phyloP scores from a whole-genome alignment of 2,113 vertebrate genomes.

The Scartelaos histophorus region DNA sequence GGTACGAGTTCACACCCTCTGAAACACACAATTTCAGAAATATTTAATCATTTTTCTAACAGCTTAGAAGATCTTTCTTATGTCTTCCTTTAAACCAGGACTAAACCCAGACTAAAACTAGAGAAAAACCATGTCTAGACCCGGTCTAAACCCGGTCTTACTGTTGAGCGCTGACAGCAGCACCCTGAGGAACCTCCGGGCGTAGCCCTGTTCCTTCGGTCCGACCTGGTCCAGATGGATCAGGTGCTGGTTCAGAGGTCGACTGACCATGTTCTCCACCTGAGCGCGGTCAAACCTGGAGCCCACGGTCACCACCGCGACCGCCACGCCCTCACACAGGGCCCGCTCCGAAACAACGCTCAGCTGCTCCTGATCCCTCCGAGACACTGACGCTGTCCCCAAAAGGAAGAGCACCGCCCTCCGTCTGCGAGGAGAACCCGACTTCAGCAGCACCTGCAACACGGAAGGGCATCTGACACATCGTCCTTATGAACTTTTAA shows the following conservation, averaged over 20 bases:
- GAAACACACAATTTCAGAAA: no score
- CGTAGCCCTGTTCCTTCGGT: not conserved
- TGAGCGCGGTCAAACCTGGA: not conserved
- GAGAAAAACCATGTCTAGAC: not conserved
- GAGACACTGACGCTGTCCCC: not conserved
- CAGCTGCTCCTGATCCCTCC: not conserved
- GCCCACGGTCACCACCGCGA: conserved; percentile 1
- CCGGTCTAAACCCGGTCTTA: not conserved
- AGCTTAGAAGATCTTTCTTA: no score
- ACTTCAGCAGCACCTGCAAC: not conserved
- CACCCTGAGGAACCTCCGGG: not conserved
- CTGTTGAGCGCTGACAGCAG: not conserved
- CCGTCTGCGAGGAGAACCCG: not conserved
- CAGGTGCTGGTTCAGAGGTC: not conserved
- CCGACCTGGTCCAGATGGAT: not conserved
- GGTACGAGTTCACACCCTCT: not conserved
- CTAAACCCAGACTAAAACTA: not conserved
- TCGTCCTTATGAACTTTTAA: no score
- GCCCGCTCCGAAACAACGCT: not conserved
- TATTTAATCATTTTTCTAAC: no score
- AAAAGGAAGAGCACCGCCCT: not conserved
- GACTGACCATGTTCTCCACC: not conserved
- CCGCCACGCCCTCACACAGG: not conserved
- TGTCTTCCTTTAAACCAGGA: no score
- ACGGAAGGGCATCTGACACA: not conserved